Conservation (phyloP, 2,888 invertebrate species). For the Alcis repandata region DNA sequence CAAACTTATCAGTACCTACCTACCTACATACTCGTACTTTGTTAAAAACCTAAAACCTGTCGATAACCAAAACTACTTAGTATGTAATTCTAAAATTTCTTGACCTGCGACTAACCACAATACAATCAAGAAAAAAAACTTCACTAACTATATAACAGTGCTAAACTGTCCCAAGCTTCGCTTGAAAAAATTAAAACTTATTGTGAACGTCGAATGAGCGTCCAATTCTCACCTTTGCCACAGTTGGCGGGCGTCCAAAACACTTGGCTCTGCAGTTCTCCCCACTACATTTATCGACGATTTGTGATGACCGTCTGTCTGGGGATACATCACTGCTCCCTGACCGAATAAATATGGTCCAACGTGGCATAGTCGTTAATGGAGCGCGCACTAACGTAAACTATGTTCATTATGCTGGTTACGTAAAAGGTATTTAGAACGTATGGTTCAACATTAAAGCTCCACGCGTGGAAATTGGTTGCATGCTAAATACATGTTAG, state of each 20-base stretch:
- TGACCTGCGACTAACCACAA: too few species aligned
- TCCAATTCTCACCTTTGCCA: slow-evolving; percentile 58
- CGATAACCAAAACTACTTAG: too few species aligned
- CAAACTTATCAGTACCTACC: too few species aligned
- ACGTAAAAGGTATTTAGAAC: slow-evolving; percentile 30
- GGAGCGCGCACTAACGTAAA: slow-evolving; percentile 23
- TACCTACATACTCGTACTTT: too few species aligned
- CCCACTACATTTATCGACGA: slow-evolving; percentile 40
- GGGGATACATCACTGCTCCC: slow-evolving; percentile 37
- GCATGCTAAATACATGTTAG: slow-evolving; percentile 3
- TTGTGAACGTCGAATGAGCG: slow-evolving; percentile 42
- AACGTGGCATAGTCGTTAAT: slow-evolving; percentile 33
- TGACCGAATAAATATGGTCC: slow-evolving; percentile 30
- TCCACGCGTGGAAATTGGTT: slow-evolving; percentile 15
- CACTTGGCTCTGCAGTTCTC: slow-evolving; percentile 38
- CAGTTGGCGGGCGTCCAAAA: slow-evolving; percentile 62
- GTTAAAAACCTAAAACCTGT: too few species aligned
- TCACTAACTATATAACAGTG: too few species aligned
- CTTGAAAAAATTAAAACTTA: slow-evolving; percentile 23
- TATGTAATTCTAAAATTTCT: too few species aligned
- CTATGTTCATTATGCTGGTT: slow-evolving; percentile 28
- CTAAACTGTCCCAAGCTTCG: neutral
- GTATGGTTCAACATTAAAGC: slow-evolving; percentile 18
- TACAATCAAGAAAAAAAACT: too few species aligned
- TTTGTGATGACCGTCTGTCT: slow-evolving; percentile 38